Base-by-base conservation (phyloP, 2,888 invertebrate genomes). In the Drosophila rubida region DNA sequence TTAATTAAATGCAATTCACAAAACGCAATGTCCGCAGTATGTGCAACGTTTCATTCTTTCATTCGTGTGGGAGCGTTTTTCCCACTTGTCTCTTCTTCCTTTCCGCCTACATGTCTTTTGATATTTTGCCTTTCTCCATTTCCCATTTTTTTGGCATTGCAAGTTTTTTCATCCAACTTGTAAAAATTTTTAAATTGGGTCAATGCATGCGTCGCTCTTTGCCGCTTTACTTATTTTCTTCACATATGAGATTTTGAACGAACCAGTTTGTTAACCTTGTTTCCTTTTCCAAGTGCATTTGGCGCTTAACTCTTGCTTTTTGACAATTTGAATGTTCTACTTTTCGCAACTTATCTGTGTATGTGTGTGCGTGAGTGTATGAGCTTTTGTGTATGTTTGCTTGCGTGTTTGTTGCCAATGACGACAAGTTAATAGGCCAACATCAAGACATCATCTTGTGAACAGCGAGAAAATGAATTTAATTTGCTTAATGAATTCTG, bases 261-360 rank as follows among this genome's bases (percentile, higher is more conserved):
- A 86, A 86, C 84, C 84, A 84, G 84, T 84, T 84, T 86, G 64
- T 79, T 84, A 83, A 84, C 84, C 84, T 84, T 84, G 86, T 84
- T 84, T 84, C 65, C 68, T 32, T 32, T 59, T 73, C 69, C 82
- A 85, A 83, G 78, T 83, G 85, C 85, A 83, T 75, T 74, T 72
- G 78, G 50, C 66, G 73, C 66, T 78, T 80, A 71, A 75, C 78
- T 82, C 70, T 71, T 67, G 66, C 49, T 76, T 76, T 83, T 82
- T 72, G 79, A 81, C 82, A 81, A 75, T 82, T 70, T 78, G 51
- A 80, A 75, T 67, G 80, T 80, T 73, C 78, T 74, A 78, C 75
- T 85, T 82, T 71, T 64, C 16, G 50, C 67, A 23, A 55, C 50
- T 42, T 45, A 44, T 45, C 48, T 59, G 23, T 59, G 45, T 66